Evolutionary conservation across 1,140 invertebrate species (phyloP), one percentile per base, ranked within the genome.

Genomic region (Lepidotrigona ventralis): DNA sequence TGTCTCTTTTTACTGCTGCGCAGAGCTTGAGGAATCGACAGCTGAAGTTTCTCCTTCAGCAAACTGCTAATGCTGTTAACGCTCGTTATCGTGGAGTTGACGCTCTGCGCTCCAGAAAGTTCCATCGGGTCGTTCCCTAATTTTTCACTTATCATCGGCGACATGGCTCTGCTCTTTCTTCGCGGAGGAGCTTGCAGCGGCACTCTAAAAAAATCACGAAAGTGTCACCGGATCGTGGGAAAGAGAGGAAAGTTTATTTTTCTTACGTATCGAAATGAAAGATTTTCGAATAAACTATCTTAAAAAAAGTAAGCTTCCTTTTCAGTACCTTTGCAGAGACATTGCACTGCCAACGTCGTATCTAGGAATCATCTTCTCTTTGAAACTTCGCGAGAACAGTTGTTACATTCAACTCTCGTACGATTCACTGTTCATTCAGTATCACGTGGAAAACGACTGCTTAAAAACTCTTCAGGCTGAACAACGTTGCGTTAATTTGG

Each of bases 1-100:
- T 94, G 93, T 12, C 93, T 90, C 87, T 93, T 92, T 63, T 93
- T 93, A 63, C 83, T 94, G 69, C 85, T 93, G 19, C 93, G 88
- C 5, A 94, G 69, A 17, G 93, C 93, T 56, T 94, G 93, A 1
- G 93, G 93, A 85, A 94, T 91, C 0, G 93, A 92, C 64, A 97
- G 95, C 93, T 97, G 96, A 72, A 98, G 94, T 95, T 98, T 97
- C 90, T 98, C 97, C 86, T 96, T 96, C 2, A 98, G 94, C 66
- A 98, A 93, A 92, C 97, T 97, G 68, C 97, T 97, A 68, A 98
- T 95, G 2, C 97, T 97, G 91, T 98, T 98, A 66, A 97, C 96
- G 77, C 97, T 97, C 0, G 97, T 97, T 86, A 98, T 96, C 9
- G 97, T 97, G 81, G 96, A 96, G 72, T 95, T 96, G 0, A 96